Evolutionary conservation across 2,113 vertebrate species (phyloP).

Genomic region (Peromyscus californicus): DNA sequence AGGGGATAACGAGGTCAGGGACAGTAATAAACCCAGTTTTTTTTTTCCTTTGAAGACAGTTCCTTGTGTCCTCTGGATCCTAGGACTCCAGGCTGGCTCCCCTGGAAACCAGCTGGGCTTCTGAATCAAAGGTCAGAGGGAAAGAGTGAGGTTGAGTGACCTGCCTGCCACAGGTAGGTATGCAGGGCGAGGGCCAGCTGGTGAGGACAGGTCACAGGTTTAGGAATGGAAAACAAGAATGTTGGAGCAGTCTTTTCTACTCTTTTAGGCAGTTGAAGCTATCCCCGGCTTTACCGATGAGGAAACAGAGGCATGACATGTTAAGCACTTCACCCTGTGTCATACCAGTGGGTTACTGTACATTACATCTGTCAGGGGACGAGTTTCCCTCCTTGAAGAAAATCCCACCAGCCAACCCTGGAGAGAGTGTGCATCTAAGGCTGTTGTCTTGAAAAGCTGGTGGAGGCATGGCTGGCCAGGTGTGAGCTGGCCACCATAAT

Average conservation of each 20-base stretch:
- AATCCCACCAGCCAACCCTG: background rate
- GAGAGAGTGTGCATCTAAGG: background rate
- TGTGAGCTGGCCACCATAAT: background rate
- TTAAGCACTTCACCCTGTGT: background rate
- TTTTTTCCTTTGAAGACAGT: background rate
- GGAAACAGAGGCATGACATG: background rate
- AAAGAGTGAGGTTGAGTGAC: too few relatives aligned
- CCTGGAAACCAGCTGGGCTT: constrained; percentile 31
- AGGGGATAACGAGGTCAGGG: background rate
- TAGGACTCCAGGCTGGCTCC: background rate
- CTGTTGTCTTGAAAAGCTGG: background rate
- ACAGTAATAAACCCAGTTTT: background rate
- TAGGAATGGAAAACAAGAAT: too few relatives aligned
- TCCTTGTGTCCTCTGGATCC: constrained; percentile 22
- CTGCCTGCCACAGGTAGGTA: background rate
- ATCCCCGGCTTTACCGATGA: background rate
- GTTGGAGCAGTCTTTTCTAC: background rate
- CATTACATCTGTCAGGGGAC: background rate
- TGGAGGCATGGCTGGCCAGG: background rate
- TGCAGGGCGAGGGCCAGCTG: background rate
- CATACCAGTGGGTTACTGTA: background rate
- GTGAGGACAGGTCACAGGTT: background rate
- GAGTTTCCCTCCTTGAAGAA: background rate
- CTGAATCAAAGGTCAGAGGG: background rate
- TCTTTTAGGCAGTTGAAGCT: too few relatives aligned